Conservation (phyloP, 1,140 invertebrate species). For the Penaeus japonicus region DNA sequence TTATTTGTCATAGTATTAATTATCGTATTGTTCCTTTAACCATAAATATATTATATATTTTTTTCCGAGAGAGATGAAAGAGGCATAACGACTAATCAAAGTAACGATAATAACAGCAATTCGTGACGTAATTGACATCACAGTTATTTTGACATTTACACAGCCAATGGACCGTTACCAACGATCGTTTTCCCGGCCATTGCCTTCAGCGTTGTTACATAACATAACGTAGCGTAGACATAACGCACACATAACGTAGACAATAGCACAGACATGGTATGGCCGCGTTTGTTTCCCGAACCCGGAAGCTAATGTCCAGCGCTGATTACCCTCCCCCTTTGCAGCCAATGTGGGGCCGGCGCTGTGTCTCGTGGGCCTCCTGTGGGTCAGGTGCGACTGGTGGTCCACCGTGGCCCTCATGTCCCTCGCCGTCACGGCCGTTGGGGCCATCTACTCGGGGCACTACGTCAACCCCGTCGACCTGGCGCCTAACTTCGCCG, state of each 20-base stretch:
- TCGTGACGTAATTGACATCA: no score
- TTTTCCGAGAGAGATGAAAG: no score
- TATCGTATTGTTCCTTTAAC: no score
- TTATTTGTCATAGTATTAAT: no score
- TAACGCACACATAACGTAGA: neutral
- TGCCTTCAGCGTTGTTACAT: no score
- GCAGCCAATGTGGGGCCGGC: conserved; percentile 75
- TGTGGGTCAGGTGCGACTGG: conserved; percentile 78
- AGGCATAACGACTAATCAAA: no score
- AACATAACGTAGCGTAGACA: no score
- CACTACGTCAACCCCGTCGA: conserved; percentile 73
- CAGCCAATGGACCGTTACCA: no score
- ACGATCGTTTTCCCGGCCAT: no score
- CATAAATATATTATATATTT: no score
- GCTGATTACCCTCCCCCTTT: conserved; percentile 32
- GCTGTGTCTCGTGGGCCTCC: conserved; percentile 76
- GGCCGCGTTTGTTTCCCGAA: neutral
- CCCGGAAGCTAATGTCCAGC: neutral
- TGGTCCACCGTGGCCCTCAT: conserved; percentile 75
- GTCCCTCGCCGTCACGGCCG: conserved; percentile 75
- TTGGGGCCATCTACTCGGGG: conserved; percentile 68
- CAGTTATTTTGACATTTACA: no score
- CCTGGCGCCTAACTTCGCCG: conserved; percentile 78
- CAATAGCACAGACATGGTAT: neutral
- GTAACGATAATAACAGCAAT: no score